Evolutionary conservation across 2,113 vertebrate genomes (phyloP).

Genomic region (Connochaetes taurinus): DNA sequence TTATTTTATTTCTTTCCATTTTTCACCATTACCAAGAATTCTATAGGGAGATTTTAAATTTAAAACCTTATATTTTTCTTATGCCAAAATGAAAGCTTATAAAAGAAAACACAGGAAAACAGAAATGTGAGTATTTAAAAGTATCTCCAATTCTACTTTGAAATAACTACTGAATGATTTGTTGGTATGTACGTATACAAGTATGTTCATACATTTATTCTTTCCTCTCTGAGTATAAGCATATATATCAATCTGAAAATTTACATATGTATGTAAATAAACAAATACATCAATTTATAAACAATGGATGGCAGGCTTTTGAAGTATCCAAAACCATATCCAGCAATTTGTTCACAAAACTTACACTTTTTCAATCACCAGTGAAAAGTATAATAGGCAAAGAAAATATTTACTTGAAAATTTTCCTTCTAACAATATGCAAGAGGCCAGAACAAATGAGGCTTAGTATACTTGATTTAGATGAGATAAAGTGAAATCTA

Average conservation of each 20-base stretch:
- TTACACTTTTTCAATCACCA: neutral
- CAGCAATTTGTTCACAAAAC: neutral
- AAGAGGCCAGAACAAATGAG: neutral
- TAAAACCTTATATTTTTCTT: neutral
- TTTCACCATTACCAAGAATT: neutral
- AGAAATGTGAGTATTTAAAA: neutral
- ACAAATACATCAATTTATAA: neutral
- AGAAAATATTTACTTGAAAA: neutral
- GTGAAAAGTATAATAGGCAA: neutral
- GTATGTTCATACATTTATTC: neutral
- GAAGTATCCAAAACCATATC: neutral
- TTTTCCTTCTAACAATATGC: neutral
- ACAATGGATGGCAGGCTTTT: neutral
- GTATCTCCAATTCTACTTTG: neutral
- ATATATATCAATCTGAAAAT: neutral
- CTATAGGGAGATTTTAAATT: neutral
- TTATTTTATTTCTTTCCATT: conserved; percentile 19
- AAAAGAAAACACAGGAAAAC: neutral
- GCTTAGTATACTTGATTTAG: neutral
- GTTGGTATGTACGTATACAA: neutral
- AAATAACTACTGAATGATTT: neutral
- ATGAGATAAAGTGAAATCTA: conserved; percentile 36
- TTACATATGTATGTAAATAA: neutral
- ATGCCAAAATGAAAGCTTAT: neutral
- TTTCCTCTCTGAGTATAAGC: neutral